Evolutionary conservation across 2,888 invertebrate genomes (phyloP), one percentile per base, ranked within the genome.

Genomic region (Brenthis ino): DNA sequence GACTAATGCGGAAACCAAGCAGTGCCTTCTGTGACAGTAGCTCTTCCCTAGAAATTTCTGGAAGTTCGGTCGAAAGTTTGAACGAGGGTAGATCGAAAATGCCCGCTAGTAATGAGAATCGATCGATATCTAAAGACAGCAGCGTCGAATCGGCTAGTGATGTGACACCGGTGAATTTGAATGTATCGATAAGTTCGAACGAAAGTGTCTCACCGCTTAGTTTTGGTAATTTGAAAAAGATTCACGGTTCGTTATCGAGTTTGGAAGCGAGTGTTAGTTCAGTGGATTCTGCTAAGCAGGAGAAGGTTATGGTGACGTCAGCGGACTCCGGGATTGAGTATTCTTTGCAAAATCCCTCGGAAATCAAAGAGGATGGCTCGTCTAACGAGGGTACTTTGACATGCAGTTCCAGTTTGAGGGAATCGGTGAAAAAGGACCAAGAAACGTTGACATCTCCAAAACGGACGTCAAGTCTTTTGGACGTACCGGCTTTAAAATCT

Each of bases 321-420:
- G 88, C 93, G 0, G 93, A 93, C 75, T 93, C 93, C 0, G 93
- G 93, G 0, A 93, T 93, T 68, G 93, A 92, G 68, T 87, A 93
- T 70, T 93, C 93, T 0, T 74, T 93, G 2, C 91, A 93, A 48
- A 85, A 89, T 53, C 89, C 89, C 0, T 77, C 86, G 0, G 92
- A 91, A 14, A 82, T 75, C 5, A 89, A 84, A 78, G 91, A 92
- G 3, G 91, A 91, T 43, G 84, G 84, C 11, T 93, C 92, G 0
- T 93, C 93, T 0, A 93, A 93, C 55, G 93, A 93, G 77, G 93
- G 93, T 0, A 93, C 93, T 0, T 72, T 93, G n/a, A 93, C 93
- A 0, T 88, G 89, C 53, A 89, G 86, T 65, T 91, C 93, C 0
- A 90, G 91, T 79, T 81, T 91, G 3, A 89, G 84, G 72, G 91